Evolutionary conservation across 64 coral and sea anemone species (phyloP).

Genomic region (Orbicella faveolata): DNA sequence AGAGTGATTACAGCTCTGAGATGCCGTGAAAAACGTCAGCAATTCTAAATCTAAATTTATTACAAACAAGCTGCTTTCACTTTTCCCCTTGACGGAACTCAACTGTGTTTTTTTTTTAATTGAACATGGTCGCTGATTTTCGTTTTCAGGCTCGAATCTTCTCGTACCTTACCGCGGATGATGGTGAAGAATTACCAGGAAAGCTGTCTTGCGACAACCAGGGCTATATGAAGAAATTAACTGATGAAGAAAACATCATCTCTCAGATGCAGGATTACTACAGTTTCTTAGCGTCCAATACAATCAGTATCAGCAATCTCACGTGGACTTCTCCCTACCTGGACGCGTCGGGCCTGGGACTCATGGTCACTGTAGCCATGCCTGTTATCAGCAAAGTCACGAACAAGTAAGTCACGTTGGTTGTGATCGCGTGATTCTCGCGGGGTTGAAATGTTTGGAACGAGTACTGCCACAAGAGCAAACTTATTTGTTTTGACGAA

Average conservation of each 20-base stretch:
- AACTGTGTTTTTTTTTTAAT: too few relatives aligned
- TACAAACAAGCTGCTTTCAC: too few relatives aligned
- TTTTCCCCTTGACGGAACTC: too few relatives aligned
- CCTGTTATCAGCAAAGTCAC: constrained; percentile 92
- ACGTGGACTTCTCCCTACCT: constrained; percentile 94
- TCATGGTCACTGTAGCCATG: constrained; percentile 96
- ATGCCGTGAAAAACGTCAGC: too few relatives aligned
- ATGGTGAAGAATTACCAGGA: constrained; percentile 87
- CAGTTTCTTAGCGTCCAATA: constrained; percentile 94
- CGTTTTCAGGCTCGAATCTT: constrained; percentile 75
- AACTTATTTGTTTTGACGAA: background rate
- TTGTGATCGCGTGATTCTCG: background rate
- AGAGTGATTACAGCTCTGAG: too few relatives aligned
- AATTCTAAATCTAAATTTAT: too few relatives aligned
- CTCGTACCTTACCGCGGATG: constrained; percentile 78
- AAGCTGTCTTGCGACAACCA: constrained; percentile 94
- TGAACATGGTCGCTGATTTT: too few relatives aligned
- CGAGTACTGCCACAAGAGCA: too few relatives aligned
- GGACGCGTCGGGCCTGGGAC: constrained; percentile 83
- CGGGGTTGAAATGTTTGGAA: too few relatives aligned
- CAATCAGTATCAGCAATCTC: constrained; percentile 87
- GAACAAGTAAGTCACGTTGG: constrained; percentile 67
- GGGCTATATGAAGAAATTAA: constrained; percentile 95
- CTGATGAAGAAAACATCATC: constrained; percentile 86
- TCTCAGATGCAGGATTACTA: constrained; percentile 98